Evolutionary conservation across 2,888 invertebrate genomes (phyloP), one percentile per base, ranked within the genome.

Genomic region (Rambutsinella grinnellia): DNA sequence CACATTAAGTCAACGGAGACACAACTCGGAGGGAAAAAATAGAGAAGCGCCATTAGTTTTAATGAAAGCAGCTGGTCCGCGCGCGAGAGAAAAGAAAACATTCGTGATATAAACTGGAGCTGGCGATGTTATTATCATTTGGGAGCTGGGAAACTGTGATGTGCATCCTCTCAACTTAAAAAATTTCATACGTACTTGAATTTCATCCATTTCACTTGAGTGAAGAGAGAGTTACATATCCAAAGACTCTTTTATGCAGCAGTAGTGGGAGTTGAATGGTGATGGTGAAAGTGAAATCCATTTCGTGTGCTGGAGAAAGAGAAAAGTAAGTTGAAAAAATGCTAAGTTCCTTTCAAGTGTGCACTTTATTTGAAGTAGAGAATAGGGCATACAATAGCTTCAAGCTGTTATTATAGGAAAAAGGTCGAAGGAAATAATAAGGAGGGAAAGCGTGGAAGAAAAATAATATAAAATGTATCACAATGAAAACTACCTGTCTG

Each of bases 401-500:
- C 17, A 36, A 44, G 13, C 8, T 26, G n/a, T 2, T 21, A 21
- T 53, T 53, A 21, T 53, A 49, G 26, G 24, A 56, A 56, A 56
- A 6, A 49, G 19, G 17, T 49, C 27, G 24, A 62, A 62, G 27
- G 19, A 15, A 49, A 51, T 19, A 49, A 2, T 24, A 26, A 49
- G 49, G 17, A 5, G 49, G 3, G 5, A 53, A 19, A 63, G n/a
- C n/a, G n/a, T 8, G n/a, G 26, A 2, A 27, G 24, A 60, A 60
- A 36, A 60, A 60, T 44, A 17, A 44, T 15, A n/a, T n/a, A n/a
- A 27, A 47, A 51, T 47, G 51, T 61, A 36, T 54, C 67, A 74
- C 74, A 72, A 72, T 72, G 61, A 67, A 53, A 67, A 56, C 72
- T 74, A 74, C 74, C 67, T 74, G 74, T 15, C 44, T 54, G 19